Base-by-base conservation (phyloP, 2,113 vertebrate species). In the Embiotoca jacksoni region DNA sequence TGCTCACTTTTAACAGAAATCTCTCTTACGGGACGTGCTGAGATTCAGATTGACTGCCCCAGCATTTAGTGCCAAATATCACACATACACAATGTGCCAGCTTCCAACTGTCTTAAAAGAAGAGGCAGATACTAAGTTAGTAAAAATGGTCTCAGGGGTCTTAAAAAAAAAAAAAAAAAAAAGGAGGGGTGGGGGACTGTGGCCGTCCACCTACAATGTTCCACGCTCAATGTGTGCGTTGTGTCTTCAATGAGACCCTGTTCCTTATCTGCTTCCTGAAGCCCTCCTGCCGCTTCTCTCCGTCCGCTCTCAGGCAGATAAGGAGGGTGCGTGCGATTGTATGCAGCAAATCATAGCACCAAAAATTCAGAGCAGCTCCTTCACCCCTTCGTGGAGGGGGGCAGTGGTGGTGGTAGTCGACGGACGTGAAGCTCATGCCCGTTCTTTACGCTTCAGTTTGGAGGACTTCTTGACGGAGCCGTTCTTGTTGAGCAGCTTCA, bases 401-500 rank as follows among this genome's bases (percentile, higher is more conserved):
- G 1, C 11, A 3, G 75, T 2, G 68, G 68, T 1, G 71, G 68
- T 1, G 71, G 52, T 13, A 1, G 70, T 44, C 9, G 33, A 46
- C 30, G 35, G 63, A 57, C n/a, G 53, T 36, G 57, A 14, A 36
- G 36, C 73, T 85, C 93, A 99, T 7, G 96, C 95, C 66, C 98
- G 97, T 82, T 99, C 98, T 90, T 99, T 99, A 44, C 97, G 96
- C 93, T 99, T 99, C 87, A 99, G 95, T 88, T 99, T 99, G 83
- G 97, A 97, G 76, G 97, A 97, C 91, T 98, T 99, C 93, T 98
- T 99, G 87, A 96, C 94, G 72, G 95, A 92, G 59, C 97, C 97
- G 0, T 98, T 99, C 94, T 99, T 99, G 94, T 99, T 99, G 72
- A 99, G 95, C 88, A 99, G 96, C 91, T 99, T 99, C 90, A 99